Base-by-base conservation (phyloP, 2,797 vertebrate species). In the Alosa sapidissima region DNA sequence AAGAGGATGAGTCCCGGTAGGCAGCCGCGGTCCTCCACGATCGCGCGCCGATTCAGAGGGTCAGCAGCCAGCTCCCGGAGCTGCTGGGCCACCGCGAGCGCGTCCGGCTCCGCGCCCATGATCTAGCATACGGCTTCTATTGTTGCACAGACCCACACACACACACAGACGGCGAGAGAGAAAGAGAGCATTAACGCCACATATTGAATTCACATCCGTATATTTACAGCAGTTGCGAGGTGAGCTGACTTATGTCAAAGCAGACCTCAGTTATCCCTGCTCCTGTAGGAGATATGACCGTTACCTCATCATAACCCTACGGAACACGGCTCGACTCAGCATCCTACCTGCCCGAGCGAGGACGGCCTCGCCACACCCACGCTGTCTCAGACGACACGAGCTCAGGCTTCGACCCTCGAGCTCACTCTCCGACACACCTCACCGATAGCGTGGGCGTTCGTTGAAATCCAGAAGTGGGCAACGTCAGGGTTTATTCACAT, bases 1-100 rank as follows among this genome's bases (percentile, higher is more conserved):
- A 98, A 98, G 65, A 98, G 94, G 92, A 98, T 98, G 86, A 98
- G 97, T 82, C 97, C 97, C 1, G 97, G 97, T 85, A 98, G 92
- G 87, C 97, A 98, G 92, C 97, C 97, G 85, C 97, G 97, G 91
- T 98, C 97, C 93, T 98, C 97, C 87, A 98, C 97, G 87, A 98
- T 98, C 89, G 97, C 96, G 89, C 96, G 89, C 86, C 97, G 96
- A 88, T 98, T 98, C 91, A 98, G 87, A 0, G 97, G 97, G 89
- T 98, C 97, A 4, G 97, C 95, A 5, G 97, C 97, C 82, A 98
- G 93, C 89, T 98, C 97, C 86, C 96, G 92, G 81, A 98, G 96
- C 55, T 98, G 97, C 92, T 96, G 97, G 86, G 98, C 97, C 85
- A 98, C 97, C 0, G 95, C 94, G 0, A 98, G 91, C 0, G 97